Percentiles rank a stretch among this genome's conserved stretches.
phyloP scores from a whole-genome alignment of 2,797 vertebrate species.

The Pygocentrus nattereri region DNA sequence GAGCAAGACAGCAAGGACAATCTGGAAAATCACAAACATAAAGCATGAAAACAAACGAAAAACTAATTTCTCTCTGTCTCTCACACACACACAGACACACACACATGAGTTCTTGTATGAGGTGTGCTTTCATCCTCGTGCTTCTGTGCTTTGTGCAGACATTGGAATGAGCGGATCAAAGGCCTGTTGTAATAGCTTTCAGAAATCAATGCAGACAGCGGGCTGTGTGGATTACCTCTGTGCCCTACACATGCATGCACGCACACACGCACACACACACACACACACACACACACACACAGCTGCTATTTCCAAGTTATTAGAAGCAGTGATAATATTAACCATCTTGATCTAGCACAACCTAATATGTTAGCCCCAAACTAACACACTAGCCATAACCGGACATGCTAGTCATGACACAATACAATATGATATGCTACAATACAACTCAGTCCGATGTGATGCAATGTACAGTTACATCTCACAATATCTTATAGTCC shows the following conservation, averaged over 20 bases:
- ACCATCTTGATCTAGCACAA: background rate
- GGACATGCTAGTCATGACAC: too few species aligned
- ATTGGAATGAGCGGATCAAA: slow-evolving; percentile 47
- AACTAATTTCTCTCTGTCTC: background rate
- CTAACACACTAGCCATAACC: too few species aligned
- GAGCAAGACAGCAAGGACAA: background rate
- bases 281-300: slow-evolving; percentile 36
- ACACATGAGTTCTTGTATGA: background rate
- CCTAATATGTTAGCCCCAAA: too few species aligned
- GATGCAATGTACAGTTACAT: too few species aligned
- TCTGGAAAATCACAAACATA: background rate
- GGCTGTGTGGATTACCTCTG: slow-evolving; percentile 26
- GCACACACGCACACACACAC: slow-evolving; percentile 35
- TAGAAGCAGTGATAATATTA: background rate
- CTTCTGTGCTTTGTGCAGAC: slow-evolving; percentile 9
- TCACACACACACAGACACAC: background rate
- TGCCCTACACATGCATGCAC: background rate
- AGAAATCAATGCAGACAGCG: slow-evolving; percentile 51
- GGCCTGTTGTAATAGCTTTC: slow-evolving; percentile 42
- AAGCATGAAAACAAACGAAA: background rate
- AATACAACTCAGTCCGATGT: too few species aligned
- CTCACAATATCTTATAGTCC: too few species aligned
- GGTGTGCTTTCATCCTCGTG: slow-evolving; percentile 13
- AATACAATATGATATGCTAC: too few species aligned
- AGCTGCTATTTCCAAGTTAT: background rate